Base-by-base conservation (phyloP, 2,888 invertebrate species). In the Bellardia pandia region DNA sequence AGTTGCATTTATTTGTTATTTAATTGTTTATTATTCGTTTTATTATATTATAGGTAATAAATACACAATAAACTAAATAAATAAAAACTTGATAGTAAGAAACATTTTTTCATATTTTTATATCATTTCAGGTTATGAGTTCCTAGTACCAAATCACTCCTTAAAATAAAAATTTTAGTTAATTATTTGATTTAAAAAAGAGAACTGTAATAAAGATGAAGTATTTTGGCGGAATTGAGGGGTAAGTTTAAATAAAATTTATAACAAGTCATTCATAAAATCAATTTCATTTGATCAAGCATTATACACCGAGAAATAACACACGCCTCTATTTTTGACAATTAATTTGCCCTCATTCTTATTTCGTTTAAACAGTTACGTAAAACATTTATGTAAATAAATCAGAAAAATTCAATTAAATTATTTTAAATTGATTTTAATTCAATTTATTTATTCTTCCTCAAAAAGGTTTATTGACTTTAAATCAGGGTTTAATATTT, bases 161-260 rank as follows among this genome's bases (percentile, higher is more conserved):
- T 30, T 16, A 48, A 42, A 11, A 30, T 0, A 45, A 58, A 75
- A 68, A 45, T n/a, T n/a, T 71, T 62, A 40, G 53, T 69, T 62
- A 37, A 60, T 14, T 33, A 66, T 53, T 77, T 40, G 11, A 58
- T 80, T 69, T 75, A 11, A 51, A 62, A 62, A 66, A 45, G 9
- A 37, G 23, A 56, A 2, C 14, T 66, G 7, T 62, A 78, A 72
- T 14, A 14, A 88, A 75, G 89, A 92, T 92, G 92, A 90, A 87
- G 89, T 92, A 91, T 89, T 92, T 92, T 80, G 92, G 92, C 62
- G 92, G 92, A 66, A 90, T 92, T 89, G 92, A 92, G 90, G 92
- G 92, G 92, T 92, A 90, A 91, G 92, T 82, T 53, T 37, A 37
- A 56, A 66, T 69, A 60, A 23, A 75, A 74, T 33, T 45, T 33